Evolutionary conservation across 2,113 vertebrate genomes (phyloP).

Genomic region (Gopherus flavomarginatus): DNA sequence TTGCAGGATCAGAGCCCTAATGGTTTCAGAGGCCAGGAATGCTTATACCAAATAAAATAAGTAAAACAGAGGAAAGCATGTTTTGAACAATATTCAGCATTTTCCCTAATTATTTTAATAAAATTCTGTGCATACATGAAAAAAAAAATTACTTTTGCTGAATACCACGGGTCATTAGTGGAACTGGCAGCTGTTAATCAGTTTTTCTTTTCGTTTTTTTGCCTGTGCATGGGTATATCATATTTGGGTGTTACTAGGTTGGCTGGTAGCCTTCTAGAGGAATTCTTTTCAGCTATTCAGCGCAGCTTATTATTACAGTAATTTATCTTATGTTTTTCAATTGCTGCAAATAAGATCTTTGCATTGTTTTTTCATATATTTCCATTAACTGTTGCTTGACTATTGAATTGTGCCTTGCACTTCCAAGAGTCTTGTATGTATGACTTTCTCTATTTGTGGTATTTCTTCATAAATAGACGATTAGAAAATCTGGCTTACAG

Average conservation of each 20-base stretch:
- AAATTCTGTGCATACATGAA: constrained; percentile 66
- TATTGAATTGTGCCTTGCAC: not conserved
- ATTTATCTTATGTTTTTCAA: not conserved
- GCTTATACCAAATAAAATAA: constrained; percentile 55
- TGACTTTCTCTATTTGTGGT: not conserved
- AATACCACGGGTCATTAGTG: constrained; percentile 66
- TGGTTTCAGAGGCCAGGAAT: constrained; percentile 61
- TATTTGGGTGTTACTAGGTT: constrained; percentile 16
- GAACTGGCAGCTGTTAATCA: constrained; percentile 45
- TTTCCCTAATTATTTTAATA: constrained; percentile 70
- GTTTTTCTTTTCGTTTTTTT: constrained; percentile 60
- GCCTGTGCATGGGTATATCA: constrained; percentile 34
- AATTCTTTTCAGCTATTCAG: constrained; percentile 8
- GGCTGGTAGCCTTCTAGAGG: constrained; percentile 43
- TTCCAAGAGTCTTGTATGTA: not conserved
- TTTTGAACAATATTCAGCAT: constrained; percentile 58
- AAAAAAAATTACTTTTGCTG: constrained; percentile 67
- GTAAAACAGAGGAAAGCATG: constrained; percentile 19
- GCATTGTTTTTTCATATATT: not conserved
- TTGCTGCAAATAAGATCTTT: not conserved
- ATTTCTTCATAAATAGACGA: not conserved
- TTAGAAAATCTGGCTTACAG: not conserved
- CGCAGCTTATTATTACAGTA: not conserved
- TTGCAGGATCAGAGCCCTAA: constrained; percentile 34
- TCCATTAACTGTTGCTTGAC: not conserved